phyloP scores from a whole-genome alignment of 2,113 vertebrate genomes.

The Mormyrus iriodes region DNA sequence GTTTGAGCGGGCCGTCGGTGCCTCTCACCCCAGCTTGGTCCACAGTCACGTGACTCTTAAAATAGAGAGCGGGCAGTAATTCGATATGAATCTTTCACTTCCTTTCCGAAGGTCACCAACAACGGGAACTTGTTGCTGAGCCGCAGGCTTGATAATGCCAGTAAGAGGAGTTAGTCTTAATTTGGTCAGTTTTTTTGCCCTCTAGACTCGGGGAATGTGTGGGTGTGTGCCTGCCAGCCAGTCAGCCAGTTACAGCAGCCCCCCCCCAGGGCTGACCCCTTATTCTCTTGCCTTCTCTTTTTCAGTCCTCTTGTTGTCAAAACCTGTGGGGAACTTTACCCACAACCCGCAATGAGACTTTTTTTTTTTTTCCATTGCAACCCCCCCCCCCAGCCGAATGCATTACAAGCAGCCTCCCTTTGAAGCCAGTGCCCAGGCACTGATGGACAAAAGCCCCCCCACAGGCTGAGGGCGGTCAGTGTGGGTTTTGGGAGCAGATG shows the following conservation, averaged over 20 bases:
- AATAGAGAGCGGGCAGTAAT: not conserved
- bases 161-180: not conserved
- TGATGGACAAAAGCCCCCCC: constrained; percentile 53
- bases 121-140: not conserved
- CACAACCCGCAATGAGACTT: constrained; percentile 59
- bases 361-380: not conserved
- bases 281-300: constrained; percentile 27
- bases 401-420: constrained; percentile 48
- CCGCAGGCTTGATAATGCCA: not conserved
- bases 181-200: not conserved
- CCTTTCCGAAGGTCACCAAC: not conserved
- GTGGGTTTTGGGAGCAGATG: constrained; percentile 30
- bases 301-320: not conserved
- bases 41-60: not conserved
- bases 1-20: not conserved
- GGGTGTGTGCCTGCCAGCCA: not conserved
- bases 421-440: constrained; percentile 65
- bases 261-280: constrained; percentile 14
- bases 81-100: not conserved
- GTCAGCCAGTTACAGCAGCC: constrained; percentile 7
- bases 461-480: not conserved
- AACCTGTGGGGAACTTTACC: constrained; percentile 49
- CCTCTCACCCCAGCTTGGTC: not conserved
- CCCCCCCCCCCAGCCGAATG: constrained; percentile 17
- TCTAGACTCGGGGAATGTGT: not conserved